Conservation (phyloP, 2,113 vertebrate species). For the Pao palembangensis region DNA sequence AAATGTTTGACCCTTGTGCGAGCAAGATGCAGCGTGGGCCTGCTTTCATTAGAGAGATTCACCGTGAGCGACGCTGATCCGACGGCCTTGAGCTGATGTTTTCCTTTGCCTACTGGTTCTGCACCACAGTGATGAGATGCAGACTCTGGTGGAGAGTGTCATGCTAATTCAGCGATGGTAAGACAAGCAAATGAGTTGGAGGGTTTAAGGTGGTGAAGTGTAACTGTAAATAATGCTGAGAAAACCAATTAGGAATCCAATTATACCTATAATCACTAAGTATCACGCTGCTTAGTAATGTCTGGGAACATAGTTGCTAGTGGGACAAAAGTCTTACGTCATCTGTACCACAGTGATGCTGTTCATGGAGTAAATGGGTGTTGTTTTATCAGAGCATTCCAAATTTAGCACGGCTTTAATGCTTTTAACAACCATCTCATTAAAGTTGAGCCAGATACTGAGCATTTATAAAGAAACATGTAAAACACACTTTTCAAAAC, state of each 20-base stretch:
- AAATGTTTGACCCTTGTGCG: neutral
- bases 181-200: constrained; percentile 22
- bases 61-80: neutral
- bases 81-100: neutral
- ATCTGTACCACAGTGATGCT: neutral
- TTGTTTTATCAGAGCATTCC: neutral
- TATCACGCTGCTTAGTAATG: constrained; percentile 33
- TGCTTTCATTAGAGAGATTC: constrained; percentile 8
- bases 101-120: neutral
- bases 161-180: constrained; percentile 20
- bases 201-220: constrained; percentile 29
- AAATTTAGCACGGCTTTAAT: neutral
- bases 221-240: constrained; percentile 30
- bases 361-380: too few relatives aligned
- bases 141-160: constrained; percentile 4
- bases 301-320: neutral
- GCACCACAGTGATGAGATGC: neutral
- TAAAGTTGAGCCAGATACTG: neutral
- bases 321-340: neutral
- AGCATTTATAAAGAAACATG: too few relatives aligned
- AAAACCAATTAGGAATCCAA: constrained; percentile 58
- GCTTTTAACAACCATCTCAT: neutral
- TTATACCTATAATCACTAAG: constrained; percentile 47
- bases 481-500: too few relatives aligned
- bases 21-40: neutral